These are phyloP conservation scores for Diaprepes abbreviatus DNA, from an alignment of 2,888 invertebrate genomes.

Conservation along the genomic window DNA sequence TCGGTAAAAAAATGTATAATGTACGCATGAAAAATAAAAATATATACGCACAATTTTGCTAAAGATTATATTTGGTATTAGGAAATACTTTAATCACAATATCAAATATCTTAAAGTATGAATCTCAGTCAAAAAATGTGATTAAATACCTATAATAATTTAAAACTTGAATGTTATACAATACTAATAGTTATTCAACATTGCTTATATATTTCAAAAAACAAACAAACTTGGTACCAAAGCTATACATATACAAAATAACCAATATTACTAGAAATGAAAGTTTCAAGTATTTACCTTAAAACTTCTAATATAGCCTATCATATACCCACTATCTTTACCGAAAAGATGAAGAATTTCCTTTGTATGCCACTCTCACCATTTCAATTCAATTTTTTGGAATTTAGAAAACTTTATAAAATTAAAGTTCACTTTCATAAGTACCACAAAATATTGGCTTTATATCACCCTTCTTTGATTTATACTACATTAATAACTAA, in stretches of 20 bases:
- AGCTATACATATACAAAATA: too few relatives aligned
- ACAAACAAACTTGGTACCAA: neutral
- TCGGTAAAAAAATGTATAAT: too few relatives aligned
- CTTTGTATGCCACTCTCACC: too few relatives aligned
- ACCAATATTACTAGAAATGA: neutral
- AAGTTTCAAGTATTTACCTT: neutral
- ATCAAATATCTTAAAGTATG: conserved; percentile 15
- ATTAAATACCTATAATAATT: conserved; percentile 2
- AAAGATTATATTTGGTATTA: conserved; percentile 21
- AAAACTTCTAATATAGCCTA: too few relatives aligned
- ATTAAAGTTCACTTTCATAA: too few relatives aligned
- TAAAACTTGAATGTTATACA: neutral
- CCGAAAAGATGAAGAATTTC: too few relatives aligned
- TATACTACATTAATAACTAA: too few relatives aligned
- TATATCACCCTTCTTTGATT: too few relatives aligned
- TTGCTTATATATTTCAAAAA: conserved; percentile 1
- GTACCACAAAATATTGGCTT: too few relatives aligned
- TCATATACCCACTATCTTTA: too few relatives aligned
- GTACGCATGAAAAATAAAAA: neutral
- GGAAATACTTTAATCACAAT: conserved; percentile 18
- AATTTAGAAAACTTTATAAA: too few relatives aligned
- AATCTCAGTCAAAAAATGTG: conserved; percentile 21
- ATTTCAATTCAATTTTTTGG: too few relatives aligned
- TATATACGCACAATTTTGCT: neutral
- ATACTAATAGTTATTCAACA: neutral